Evolutionary conservation across 2,888 invertebrate species (phyloP).

Genomic region (Thymelicus lineola): DNA sequence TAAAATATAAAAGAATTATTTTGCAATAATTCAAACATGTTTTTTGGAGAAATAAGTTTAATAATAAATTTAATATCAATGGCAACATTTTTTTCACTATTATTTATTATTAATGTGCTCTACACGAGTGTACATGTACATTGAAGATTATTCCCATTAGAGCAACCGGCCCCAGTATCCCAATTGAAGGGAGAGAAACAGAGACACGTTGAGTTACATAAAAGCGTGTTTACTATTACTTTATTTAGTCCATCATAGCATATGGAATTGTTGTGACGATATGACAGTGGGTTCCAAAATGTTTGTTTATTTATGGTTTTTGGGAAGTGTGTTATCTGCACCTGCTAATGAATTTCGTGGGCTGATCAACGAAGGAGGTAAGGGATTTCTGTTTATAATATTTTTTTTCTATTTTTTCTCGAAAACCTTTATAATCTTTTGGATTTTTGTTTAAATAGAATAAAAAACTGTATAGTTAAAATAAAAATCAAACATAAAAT

Average conservation of each 20-base stretch:
- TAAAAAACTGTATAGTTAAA: too few species aligned
- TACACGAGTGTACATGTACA: slow-evolving; percentile 57
- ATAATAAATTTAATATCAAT: too few species aligned
- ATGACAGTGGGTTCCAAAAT: slow-evolving; percentile 52
- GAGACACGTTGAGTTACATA: slow-evolving; percentile 65
- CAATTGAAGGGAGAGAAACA: slow-evolving; percentile 75
- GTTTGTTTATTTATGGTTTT: slow-evolving; percentile 56
- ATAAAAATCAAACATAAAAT: too few species aligned
- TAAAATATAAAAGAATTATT: too few species aligned
- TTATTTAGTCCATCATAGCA: slow-evolving; percentile 54
- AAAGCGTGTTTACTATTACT: slow-evolving; percentile 61
- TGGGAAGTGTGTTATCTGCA: slow-evolving; percentile 53
- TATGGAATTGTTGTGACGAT: slow-evolving; percentile 41
- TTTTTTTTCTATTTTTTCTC: neutral
- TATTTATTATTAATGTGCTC: slow-evolving; percentile 37
- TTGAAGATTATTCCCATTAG: slow-evolving; percentile 66
- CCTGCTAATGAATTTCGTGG: slow-evolving; percentile 63
- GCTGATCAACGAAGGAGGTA: slow-evolving; percentile 64
- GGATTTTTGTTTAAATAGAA: too few species aligned
- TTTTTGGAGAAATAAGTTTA: too few species aligned
- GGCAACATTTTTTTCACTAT: neutral
- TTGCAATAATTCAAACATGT: too few species aligned
- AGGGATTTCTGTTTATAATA: slow-evolving; percentile 28
- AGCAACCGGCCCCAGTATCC: slow-evolving; percentile 62
- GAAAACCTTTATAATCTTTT: too few species aligned